Base-by-base conservation (phyloP, 2,888 invertebrate genomes). In the Drepanosiphum platanoidis region DNA sequence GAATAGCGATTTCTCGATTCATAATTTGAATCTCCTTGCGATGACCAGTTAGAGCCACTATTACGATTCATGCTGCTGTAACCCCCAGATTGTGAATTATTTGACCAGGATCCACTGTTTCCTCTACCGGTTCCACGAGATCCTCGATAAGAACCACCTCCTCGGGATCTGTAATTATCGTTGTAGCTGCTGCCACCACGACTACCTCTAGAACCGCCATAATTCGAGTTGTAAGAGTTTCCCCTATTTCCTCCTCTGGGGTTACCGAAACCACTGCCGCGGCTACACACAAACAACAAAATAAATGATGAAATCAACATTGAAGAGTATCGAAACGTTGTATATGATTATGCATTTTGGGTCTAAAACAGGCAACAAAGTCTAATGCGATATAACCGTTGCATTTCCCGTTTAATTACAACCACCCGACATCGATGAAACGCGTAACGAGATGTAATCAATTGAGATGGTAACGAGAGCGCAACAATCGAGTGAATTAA, bases 1-100 rank as follows among this genome's bases (percentile, higher is more conserved):
- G 83, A 77, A 75, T 84, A 84, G 22, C 83, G 83, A 5, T 75
- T 84, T 75, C 83, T 74, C 0, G 83, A 75, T 15, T 84, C 83
- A 75, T 84, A 84, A 77, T 58, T 84, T 11, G 74, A 75, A 22
- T 84, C 83, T 30, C 83, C 66, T 36, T 74, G 83, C 3, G 83
- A 77, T 32, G 83, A 68, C 83, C 83, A 84, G 36, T 84, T 84
- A 46, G 82, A 74, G n/a, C 74, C 82, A 68, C 42, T 72, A 58
- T 84, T 84, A 13, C 83, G 83, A 84, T 84, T 84, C 66, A 75
- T 68, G 13, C 15, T 84, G 30, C 36, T 68, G 68, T 84, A 84
- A 64, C 74, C 71, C 36, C 81, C 71, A 8, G 71, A 75, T 32
- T 22, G 74, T 34, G 82, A 83, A 83, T 46, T 83, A 64, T 11